These are phyloP conservation scores for Butorides virescens DNA, from an alignment of 2,113 vertebrate species.

Conservation along the genomic window DNA sequence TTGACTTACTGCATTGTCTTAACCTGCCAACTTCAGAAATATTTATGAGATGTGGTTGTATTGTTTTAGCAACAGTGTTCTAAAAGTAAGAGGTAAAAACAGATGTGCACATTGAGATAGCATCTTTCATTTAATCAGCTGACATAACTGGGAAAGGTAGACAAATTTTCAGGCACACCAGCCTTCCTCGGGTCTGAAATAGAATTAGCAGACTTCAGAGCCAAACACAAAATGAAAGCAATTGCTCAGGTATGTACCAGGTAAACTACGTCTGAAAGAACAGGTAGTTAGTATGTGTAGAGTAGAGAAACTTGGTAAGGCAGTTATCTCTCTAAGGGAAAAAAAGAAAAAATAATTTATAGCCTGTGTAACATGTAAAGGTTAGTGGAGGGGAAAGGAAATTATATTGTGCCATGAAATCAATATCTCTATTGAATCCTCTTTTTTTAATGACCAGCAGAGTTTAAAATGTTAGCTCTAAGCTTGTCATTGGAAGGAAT, in stretches of 20 bases:
- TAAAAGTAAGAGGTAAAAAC: not conserved
- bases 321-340: not conserved
- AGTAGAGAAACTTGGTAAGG: not conserved
- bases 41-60: not conserved
- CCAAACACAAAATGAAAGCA: not conserved
- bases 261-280: not conserved
- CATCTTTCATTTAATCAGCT: not conserved
- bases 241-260: not conserved
- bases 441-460: not conserved
- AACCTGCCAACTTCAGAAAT: not conserved
- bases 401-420: not conserved
- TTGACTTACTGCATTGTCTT: not conserved
- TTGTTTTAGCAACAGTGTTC: not conserved
- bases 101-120: not conserved
- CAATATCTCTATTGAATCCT: not conserved
- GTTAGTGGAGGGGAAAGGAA: not conserved
- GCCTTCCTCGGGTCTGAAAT: not conserved
- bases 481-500: not conserved
- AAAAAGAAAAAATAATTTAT: not conserved
- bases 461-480: not conserved
- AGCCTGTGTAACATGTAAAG: not conserved
- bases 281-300: not conserved
- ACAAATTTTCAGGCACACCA: not conserved
- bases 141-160: not conserved
- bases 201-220: not conserved